Percentiles rank a stretch among this genome's conserved stretches.
Evolutionary conservation across 2,797 vertebrate species (phyloP).

Genomic region (Nannoperca obscura): DNA sequence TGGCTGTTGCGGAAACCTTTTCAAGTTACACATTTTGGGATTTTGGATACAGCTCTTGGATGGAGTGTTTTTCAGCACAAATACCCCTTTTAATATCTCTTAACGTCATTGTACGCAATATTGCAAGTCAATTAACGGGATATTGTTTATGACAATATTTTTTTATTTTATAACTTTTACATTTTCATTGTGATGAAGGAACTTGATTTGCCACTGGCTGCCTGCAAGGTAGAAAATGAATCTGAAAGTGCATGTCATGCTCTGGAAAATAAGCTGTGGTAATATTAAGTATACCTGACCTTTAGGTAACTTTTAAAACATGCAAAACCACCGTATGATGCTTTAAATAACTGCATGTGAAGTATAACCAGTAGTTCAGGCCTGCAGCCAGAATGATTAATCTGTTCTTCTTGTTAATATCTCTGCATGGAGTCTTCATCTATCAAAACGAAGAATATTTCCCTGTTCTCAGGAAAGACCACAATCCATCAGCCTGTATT

Average conservation of each 20-base stretch:
- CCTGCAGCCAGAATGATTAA: slow-evolving; percentile 2
- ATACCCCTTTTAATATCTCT: not conserved
- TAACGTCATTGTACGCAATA: not conserved
- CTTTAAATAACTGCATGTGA: not conserved
- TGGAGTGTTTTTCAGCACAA: not conserved
- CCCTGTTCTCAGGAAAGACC: slow-evolving; percentile 5
- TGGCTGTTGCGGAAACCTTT: not conserved
- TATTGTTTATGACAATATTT: not conserved
- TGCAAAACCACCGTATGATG: slow-evolving; percentile 1
- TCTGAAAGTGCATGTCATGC: not conserved
- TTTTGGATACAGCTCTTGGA: not conserved
- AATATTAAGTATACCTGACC: not conserved
- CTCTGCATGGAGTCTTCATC: not conserved
- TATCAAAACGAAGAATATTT: not conserved
- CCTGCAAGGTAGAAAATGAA: not conserved
- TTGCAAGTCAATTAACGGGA: not conserved
- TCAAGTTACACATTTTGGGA: not conserved
- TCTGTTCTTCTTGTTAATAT: slow-evolving; percentile 21
- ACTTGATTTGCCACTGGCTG: not conserved
- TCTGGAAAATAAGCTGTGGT: not conserved
- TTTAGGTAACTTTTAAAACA: not conserved
- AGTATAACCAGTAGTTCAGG: slow-evolving; percentile 5
- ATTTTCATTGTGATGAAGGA: not conserved
- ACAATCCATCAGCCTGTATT: slow-evolving; percentile 8
- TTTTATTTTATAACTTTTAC: not conserved